These are phyloP conservation scores for Corythornis leucogaster DNA, from an alignment of 2,797 vertebrate genomes.

Conservation along the genomic window DNA sequence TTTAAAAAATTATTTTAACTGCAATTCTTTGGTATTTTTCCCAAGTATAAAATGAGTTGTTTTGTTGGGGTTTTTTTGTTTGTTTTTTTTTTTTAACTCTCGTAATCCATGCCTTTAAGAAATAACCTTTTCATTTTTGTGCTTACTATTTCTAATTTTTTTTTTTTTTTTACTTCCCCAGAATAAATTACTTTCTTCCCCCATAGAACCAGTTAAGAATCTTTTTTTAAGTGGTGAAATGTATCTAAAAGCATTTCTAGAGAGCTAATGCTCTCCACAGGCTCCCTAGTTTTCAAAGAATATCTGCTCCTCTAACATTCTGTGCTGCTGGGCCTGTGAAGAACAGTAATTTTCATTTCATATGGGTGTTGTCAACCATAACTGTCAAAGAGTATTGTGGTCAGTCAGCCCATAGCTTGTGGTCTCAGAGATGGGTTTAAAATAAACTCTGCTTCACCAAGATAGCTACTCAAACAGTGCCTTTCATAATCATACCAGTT, in stretches of 20 bases:
- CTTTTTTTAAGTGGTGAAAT: neutral
- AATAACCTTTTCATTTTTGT: neutral
- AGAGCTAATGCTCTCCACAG: neutral
- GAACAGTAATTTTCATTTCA: neutral
- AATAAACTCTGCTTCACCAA: slow-evolving; percentile 55
- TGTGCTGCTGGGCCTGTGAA: neutral
- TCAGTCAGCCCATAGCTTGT: slow-evolving; percentile 55
- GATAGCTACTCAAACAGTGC: slow-evolving; percentile 9
- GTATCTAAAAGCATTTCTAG: neutral
- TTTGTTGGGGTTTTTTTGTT: accelerated
- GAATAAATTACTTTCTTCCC: neutral
- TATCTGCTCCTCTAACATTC: neutral
- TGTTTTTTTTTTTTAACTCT: neutral
- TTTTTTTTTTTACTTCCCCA: neutral
- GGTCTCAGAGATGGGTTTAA: slow-evolving; percentile 48
- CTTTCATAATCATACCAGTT: neutral
- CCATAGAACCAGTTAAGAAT: neutral
- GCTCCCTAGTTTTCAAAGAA: slow-evolving; percentile 5
- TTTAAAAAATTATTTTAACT: neutral
- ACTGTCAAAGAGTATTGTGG: slow-evolving; percentile 54
- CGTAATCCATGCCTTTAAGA: neutral
- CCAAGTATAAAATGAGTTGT: neutral
- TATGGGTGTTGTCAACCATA: slow-evolving; percentile 71
- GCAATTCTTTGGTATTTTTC: neutral
- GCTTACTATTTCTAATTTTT: neutral